A percentile compares a stretch with the other conserved stretches of the same genome.
Conservation (phyloP, 2,797 vertebrate species). For the Taeniopygia guttata region DNA sequence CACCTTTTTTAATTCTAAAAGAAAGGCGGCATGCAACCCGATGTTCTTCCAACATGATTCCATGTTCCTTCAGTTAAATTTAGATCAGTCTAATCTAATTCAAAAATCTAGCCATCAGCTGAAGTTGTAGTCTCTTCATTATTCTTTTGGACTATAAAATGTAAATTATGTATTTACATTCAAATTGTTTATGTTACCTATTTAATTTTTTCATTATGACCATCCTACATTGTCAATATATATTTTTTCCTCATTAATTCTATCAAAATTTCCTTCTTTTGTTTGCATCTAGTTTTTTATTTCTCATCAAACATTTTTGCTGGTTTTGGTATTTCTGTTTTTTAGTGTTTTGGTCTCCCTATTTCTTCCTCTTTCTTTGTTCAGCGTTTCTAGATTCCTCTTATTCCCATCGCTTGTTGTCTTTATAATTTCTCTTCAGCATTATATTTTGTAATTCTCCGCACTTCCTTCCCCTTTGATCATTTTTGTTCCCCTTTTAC, state of each 20-base stretch:
- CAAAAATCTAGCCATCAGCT: neutral
- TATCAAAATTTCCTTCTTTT: neutral
- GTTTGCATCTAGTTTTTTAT: neutral
- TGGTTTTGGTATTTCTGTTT: neutral
- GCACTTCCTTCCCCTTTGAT: neutral
- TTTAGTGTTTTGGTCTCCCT: neutral
- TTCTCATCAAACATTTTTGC: neutral
- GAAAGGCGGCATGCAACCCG: neutral
- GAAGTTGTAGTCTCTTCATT: neutral
- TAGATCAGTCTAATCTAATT: neutral
- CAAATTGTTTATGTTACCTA: neutral
- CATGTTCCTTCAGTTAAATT: neutral
- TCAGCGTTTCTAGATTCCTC: neutral
- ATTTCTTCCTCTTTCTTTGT: neutral
- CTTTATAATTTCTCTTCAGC: neutral
- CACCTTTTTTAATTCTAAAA: neutral
- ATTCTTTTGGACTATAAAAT: neutral
- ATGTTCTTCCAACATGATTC: neutral
- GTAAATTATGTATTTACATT: neutral
- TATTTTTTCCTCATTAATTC: neutral
- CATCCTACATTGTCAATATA: too few species aligned
- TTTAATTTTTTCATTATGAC: neutral
- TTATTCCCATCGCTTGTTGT: neutral
- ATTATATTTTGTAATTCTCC: neutral
- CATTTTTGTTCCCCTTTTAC: neutral